Evolutionary conservation across 2,888 invertebrate genomes (phyloP), one percentile per base, ranked within the genome.

Genomic region (Drosophila meridionalis): DNA sequence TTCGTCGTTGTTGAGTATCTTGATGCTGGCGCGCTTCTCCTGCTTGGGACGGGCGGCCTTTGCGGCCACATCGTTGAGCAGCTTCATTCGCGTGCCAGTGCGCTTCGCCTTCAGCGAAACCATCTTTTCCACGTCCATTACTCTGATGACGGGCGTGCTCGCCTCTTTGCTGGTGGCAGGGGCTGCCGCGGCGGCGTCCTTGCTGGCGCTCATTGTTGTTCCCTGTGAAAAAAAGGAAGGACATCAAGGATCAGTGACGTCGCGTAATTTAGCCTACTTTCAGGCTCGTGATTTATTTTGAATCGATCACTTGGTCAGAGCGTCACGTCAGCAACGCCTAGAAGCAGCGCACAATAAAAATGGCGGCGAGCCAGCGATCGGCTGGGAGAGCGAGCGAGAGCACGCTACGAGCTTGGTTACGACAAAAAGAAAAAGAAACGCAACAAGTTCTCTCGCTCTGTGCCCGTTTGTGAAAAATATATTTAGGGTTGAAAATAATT

Each of bases 281-380:
- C 81, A 79, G 87, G 87, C 89, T 73, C 79, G 76, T 73, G 72
- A 69, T 73, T 69, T 73, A 83, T 59, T 77, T 50, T 43, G 73
- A 78, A 76, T 70, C 68, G 71, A 69, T 69, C 57, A 52, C 57
- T 80, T 82, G 76, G 80, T 77, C 71, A 83, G 77, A 83, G 76
- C 90, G 87, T 80, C 77, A 78, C 77, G 78, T 87, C 87, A 87
- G 76, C 90, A 90, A 87, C 87, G 90, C 87, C 87, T 89, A 90
- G 82, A 90, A 89, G 87, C 82, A 79, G 87, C 68, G 80, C 73
- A 78, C 62, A 71, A 80, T 67, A 56, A 87, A 90, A 78, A 88
- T 90, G 87, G 89, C 89, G 90, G 72, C 76, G 45, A 26, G 38
- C 53, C 61, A 36, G 30, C 30, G 63, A 73, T 74, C 65, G 57